Evolutionary conservation across 2,113 vertebrate species (phyloP).

Genomic region (Nesoenas mayeri): DNA sequence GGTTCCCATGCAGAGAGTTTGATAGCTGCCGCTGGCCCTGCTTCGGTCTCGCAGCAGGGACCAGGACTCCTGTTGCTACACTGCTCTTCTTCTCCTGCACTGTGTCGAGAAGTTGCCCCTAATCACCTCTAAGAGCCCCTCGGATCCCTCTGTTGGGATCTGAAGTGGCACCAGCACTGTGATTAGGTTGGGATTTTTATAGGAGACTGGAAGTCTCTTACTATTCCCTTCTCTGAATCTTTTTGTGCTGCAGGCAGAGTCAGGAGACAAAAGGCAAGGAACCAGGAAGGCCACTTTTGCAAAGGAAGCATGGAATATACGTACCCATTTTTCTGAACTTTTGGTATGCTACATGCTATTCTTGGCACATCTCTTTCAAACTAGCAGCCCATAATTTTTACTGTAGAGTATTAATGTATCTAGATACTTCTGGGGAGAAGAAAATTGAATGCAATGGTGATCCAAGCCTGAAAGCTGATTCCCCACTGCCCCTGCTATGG

Average conservation of each 20-base stretch:
- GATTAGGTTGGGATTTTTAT: background rate
- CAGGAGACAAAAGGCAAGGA: background rate
- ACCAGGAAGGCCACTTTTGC: background rate
- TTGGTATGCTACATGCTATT: background rate
- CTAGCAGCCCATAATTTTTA: background rate
- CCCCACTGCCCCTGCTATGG: background rate
- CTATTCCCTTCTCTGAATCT: background rate
- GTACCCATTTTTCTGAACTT: background rate
- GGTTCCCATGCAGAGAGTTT: conserved; percentile 25
- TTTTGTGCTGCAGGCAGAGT: background rate
- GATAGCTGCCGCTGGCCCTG: background rate
- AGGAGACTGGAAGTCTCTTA: background rate
- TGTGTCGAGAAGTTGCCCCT: background rate
- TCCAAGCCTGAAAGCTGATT: background rate
- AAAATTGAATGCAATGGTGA: background rate
- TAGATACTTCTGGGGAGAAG: background rate
- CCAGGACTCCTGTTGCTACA: background rate
- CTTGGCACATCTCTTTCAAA: background rate
- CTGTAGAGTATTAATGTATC: background rate
- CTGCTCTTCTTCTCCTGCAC: background rate
- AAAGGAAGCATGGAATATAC: background rate
- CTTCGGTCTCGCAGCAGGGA: background rate
- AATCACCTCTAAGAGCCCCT: background rate
- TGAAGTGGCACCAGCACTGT: background rate
- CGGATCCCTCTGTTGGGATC: background rate